Conservation (phyloP, 2,113 vertebrate genomes). For the Podocnemis expansa region DNA sequence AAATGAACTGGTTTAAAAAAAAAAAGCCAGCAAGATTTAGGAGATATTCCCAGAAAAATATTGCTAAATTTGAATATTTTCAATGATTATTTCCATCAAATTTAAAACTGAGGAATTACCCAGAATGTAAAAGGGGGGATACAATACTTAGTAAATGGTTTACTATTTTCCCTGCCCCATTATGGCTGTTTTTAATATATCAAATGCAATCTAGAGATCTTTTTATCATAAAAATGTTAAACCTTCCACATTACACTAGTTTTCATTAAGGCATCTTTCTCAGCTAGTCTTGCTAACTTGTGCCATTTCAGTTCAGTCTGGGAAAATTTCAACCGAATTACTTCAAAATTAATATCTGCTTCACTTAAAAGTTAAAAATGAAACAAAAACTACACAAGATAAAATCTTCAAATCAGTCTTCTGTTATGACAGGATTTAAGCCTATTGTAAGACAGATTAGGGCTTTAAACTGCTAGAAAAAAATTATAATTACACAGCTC, state of each 20-base stretch:
- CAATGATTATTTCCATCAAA: constrained; percentile 38
- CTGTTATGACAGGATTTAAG: constrained; percentile 65
- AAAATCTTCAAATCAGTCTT: constrained; percentile 65
- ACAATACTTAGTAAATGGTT: constrained; percentile 34
- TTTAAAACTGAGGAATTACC: constrained; percentile 40
- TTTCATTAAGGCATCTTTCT: constrained; percentile 71
- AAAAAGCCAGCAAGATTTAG: background rate
- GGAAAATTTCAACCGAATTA: constrained; percentile 72
- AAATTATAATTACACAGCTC: background rate
- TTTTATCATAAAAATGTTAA: constrained; percentile 52
- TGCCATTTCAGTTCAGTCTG: constrained; percentile 39
- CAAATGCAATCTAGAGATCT: constrained; percentile 42
- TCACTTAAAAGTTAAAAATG: constrained; percentile 63
- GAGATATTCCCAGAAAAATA: background rate
- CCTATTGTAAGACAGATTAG: constrained; percentile 52
- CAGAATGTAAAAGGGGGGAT: constrained; percentile 36
- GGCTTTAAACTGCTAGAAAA: constrained; percentile 40
- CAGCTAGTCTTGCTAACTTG: constrained; percentile 54
- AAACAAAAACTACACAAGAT: constrained; percentile 35
- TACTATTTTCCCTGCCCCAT: background rate
- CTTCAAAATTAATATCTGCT: constrained; percentile 75
- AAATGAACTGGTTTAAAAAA: background rate
- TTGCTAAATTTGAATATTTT: constrained; percentile 4
- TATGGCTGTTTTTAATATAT: constrained; percentile 48
- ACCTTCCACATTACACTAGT: constrained; percentile 55